Evolutionary conservation across 1,140 invertebrate genomes (phyloP).

Genomic region (Aphis gossypii): DNA sequence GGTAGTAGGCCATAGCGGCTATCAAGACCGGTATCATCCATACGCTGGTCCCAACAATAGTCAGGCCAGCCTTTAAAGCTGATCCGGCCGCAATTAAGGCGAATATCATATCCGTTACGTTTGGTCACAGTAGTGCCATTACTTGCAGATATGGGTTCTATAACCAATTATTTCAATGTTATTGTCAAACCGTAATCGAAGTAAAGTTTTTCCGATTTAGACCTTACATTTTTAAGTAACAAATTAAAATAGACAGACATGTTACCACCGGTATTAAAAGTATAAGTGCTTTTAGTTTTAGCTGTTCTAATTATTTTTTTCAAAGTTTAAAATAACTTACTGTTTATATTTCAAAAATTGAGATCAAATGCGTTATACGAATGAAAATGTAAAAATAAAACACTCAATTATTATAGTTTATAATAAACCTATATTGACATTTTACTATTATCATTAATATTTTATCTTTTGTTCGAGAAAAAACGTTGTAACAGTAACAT

Average conservation of each 20-base stretch:
- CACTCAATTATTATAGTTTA: too few relatives aligned
- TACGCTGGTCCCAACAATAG: slow-evolving; percentile 67
- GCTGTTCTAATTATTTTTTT: neutral
- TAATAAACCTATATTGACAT: too few relatives aligned
- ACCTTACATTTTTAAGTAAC: neutral
- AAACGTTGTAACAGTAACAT: too few relatives aligned
- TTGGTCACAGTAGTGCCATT: neutral
- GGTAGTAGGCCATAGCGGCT: slow-evolving; percentile 81
- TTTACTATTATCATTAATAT: too few relatives aligned
- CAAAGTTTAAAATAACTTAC: neutral
- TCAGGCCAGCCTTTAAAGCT: slow-evolving; percentile 62
- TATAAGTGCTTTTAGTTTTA: too few relatives aligned
- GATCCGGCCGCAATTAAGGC: slow-evolving; percentile 61
- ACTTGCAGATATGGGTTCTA: neutral
- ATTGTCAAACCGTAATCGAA: neutral
- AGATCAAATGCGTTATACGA: too few relatives aligned
- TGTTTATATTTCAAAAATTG: too few relatives aligned
- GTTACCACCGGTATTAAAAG: too few relatives aligned
- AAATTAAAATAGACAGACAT: neutral
- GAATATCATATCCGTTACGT: slow-evolving; percentile 60
- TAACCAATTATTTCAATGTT: neutral
- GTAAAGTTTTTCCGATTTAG: neutral
- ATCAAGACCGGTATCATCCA: slow-evolving; percentile 84
- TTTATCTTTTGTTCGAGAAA: too few relatives aligned
- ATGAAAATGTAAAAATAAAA: too few relatives aligned